These are phyloP conservation scores for Nephila pilipes DNA, from an alignment of 1,140 invertebrate genomes.

Conservation along the genomic window DNA sequence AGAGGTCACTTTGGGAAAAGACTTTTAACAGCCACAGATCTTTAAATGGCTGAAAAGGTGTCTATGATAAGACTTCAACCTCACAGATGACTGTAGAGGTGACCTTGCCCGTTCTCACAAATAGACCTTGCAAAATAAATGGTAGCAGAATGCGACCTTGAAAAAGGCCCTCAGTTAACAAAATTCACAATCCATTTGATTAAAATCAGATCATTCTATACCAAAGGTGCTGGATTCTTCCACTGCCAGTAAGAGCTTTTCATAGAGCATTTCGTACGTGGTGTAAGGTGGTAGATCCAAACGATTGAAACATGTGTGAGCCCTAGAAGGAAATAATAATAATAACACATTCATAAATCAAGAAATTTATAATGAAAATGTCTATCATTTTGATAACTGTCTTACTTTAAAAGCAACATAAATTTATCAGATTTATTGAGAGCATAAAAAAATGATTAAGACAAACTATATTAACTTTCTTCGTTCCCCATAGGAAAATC, in stretches of 20 bases:
- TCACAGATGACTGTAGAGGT: not conserved
- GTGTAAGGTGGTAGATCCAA: constrained; percentile 97
- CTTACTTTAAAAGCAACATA: no score
- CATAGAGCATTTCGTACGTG: constrained; percentile 94
- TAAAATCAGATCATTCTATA: constrained; percentile 89
- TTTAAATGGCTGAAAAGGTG: not conserved
- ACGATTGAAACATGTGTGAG: constrained; percentile 98
- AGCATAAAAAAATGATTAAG: no score
- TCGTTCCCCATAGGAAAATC: no score
- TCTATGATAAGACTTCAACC: not conserved
- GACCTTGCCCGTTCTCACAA: not conserved
- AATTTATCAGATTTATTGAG: no score
- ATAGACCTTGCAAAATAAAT: not conserved
- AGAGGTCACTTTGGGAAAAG: constrained; percentile 1
- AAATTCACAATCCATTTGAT: not conserved
- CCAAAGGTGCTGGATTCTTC: constrained; percentile 99
- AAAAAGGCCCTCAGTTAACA: not conserved
- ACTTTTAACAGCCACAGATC: not conserved
- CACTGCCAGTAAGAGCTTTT: constrained; percentile 96
- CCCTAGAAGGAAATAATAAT: constrained; percentile 82
- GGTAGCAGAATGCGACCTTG: not conserved
- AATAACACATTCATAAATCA: not conserved
- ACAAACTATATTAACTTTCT: no score
- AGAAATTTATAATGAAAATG: not conserved
- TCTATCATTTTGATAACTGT: no score